A percentile compares a stretch with the other conserved stretches of the same genome.
These are phyloP conservation scores for Montipora sp. DNA, from an alignment of 64 coral and sea anemone genomes.

Conservation along the genomic window DNA sequence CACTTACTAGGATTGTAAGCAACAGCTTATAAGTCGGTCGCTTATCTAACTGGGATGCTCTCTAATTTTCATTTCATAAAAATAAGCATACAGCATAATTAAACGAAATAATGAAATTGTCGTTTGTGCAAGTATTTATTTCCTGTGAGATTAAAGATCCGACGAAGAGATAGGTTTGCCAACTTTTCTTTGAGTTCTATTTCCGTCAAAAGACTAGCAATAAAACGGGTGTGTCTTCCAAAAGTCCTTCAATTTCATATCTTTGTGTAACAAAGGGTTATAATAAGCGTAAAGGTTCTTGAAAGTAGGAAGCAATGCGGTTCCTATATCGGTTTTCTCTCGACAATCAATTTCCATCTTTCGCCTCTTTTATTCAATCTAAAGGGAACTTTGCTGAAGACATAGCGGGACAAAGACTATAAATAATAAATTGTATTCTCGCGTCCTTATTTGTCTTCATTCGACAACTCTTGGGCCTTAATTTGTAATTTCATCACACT, in stretches of 20 bases:
- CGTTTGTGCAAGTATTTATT: not conserved
- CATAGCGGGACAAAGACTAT: slow-evolving; percentile 19
- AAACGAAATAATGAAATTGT: not conserved
- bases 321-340: not conserved
- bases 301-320: not conserved
- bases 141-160: not conserved
- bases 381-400: not conserved
- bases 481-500: not conserved
- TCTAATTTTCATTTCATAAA: not conserved
- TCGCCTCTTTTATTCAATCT: slow-evolving; percentile 11
- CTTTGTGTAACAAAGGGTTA: not conserved
- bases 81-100: not conserved
- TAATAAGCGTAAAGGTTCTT: not conserved
- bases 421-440: slow-evolving; percentile 21
- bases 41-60: no score
- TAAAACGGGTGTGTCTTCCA: not conserved
- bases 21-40: no score
- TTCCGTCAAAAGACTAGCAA: not conserved
- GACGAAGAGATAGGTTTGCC: not conserved
- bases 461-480: not conserved
- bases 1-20: not conserved
- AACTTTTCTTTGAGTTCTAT: not conserved
- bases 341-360: not conserved
- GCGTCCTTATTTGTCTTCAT: not conserved
- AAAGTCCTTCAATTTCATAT: not conserved